Conservation (phyloP, 2,797 vertebrate genomes). For the Platalea minor region DNA sequence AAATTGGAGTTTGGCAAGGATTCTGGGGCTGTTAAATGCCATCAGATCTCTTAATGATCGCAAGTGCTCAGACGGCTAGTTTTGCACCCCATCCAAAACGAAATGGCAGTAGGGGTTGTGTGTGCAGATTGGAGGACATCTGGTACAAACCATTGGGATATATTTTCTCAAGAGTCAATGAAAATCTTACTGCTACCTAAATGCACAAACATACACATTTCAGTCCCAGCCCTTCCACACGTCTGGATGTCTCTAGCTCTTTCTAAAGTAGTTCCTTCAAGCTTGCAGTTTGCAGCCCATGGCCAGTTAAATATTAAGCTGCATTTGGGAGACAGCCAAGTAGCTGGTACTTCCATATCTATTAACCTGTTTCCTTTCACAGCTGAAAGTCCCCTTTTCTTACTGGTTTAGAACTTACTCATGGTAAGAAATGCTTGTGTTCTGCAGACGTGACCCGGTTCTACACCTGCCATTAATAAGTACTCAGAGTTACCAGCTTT, state of each 20-base stretch:
- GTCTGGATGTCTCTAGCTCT: not conserved
- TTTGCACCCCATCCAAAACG: not conserved
- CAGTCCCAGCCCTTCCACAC: not conserved
- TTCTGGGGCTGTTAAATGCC: not conserved
- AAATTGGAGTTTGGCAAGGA: not conserved
- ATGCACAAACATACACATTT: fast-evolving
- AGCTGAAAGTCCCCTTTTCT: not conserved
- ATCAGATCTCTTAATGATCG: not conserved
- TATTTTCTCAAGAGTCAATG: not conserved
- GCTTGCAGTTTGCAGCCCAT: not conserved
- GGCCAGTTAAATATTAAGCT: not conserved
- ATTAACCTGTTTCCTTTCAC: not conserved
- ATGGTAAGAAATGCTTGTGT: not conserved
- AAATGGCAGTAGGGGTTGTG: not conserved
- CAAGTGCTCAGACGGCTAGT: not conserved
- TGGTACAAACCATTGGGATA: not conserved
- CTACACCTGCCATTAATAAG: not conserved
- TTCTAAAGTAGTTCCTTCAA: not conserved
- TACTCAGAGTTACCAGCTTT: not conserved
- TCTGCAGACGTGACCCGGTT: not conserved
- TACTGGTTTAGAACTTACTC: not conserved
- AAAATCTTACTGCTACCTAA: no score
- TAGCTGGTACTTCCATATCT: not conserved
- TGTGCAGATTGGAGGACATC: not conserved
- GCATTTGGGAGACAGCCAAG: not conserved